Base-by-base conservation (phyloP, 1,140 invertebrate genomes). In the Delia radicum region DNA sequence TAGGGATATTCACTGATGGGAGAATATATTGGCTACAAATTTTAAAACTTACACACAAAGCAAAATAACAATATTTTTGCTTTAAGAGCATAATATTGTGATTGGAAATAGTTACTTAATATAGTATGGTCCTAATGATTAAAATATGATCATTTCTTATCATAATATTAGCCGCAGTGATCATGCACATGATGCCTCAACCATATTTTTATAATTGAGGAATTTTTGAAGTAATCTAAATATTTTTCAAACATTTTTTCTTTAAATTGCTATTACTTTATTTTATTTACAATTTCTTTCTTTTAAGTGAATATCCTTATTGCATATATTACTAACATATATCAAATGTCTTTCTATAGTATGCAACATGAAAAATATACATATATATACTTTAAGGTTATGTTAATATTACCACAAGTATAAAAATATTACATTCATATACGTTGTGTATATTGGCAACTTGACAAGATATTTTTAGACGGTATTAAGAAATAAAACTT, bases 361-460 rank as follows among this genome's bases (percentile, higher is more conserved):
- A n/a, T n/a, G n/a, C n/a, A 37, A 37, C 33, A 37, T 10, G 33
- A 37, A 37, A 37, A 37, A n/a, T n/a, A n/a, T 37, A 37, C 8
- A 13, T 10, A 37, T 10, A 37, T 7, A 37, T 3, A 37, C 65
- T 31, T 69, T 69, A 69, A 69, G 65, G 65, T 37, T 69, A 69
- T 31, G 28, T 33, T 37, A 69, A 33, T 33, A 69, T 69, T 21
- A 69, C 65, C 65, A 33, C 65, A 69, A 69, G n/a, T 55, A 8
- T 21, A 55, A 55, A 55, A 55, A 21, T 55, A 55, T 55, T 55
- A 55, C 48, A 55, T 55, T 55, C 48, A 5, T 55, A 7, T 55
- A 18, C n/a, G 8, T 48, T 18, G 24, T 69, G 29, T 33, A 33
- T 69, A 33, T 33, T 69, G 65, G 65, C 65, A 69, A 69, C 65